Evolutionary conservation across 2,113 vertebrate genomes (phyloP).

Genomic region (Apodemus sylvaticus): DNA sequence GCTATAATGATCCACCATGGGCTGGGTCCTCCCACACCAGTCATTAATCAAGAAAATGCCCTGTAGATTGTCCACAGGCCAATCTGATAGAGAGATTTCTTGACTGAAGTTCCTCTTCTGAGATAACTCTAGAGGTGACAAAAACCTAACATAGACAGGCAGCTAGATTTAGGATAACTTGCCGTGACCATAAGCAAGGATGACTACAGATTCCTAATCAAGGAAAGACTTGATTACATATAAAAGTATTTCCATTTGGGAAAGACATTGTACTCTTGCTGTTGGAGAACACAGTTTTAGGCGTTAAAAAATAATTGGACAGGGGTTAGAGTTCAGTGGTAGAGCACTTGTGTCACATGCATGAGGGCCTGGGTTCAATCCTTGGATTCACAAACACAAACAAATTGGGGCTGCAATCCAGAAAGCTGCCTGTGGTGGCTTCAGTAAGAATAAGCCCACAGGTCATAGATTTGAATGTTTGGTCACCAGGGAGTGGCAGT

Average conservation of each 20-base stretch:
- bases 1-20: too few relatives aligned
- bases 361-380: neutral
- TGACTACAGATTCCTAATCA: neutral
- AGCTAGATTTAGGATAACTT: neutral
- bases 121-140: neutral
- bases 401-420: neutral
- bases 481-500: neutral
- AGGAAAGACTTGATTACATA: neutral
- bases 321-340: neutral
- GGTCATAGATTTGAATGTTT: neutral
- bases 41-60: neutral
- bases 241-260: neutral
- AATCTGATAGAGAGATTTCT: neutral
- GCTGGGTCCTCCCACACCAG: too few relatives aligned
- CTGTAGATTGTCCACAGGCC: neutral
- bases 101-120: neutral
- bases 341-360: neutral
- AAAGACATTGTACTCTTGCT: neutral
- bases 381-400: neutral
- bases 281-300: neutral
- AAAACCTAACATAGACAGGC: too few relatives aligned
- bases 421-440: neutral
- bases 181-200: neutral
- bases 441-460: neutral
- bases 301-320: neutral